Conservation (phyloP, 2,113 vertebrate species). For the Petrocephalus microphthalmus region DNA sequence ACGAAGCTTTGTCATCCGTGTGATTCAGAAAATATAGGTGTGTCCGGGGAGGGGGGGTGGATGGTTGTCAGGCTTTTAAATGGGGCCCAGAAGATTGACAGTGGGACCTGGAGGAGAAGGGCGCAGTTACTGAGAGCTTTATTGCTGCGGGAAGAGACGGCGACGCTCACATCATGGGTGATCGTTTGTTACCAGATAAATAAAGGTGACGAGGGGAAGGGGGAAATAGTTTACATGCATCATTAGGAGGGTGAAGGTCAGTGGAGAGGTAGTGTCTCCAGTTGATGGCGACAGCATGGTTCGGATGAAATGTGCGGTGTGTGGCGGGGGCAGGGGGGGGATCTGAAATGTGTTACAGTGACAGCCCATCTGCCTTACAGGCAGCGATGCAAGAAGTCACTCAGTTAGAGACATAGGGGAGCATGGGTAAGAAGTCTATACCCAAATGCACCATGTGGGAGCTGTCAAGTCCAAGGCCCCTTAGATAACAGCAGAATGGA, state of each 20-base stretch:
- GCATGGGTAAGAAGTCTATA: not conserved
- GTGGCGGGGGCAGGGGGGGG: conserved; percentile 18
- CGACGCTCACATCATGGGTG: conserved; percentile 42
- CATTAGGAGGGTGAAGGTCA: conserved; percentile 61
- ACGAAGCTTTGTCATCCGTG: not conserved
- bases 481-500: not conserved
- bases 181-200: conserved; percentile 56
- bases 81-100: conserved; percentile 32
- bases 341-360: not conserved
- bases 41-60: not conserved
- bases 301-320: not conserved
- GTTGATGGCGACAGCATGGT: conserved; percentile 39
- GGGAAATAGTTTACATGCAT: conserved; percentile 51
- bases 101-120: conserved; percentile 29
- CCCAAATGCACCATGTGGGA: not conserved
- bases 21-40: not conserved
- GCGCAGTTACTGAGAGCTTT: conserved; percentile 33
- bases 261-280: conserved; percentile 40
- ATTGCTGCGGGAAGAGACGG: conserved; percentile 34
- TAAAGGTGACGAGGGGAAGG: conserved; percentile 49
- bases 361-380: not conserved
- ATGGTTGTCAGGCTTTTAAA: conserved; percentile 12
- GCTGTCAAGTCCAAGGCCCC: not conserved
- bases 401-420: not conserved
- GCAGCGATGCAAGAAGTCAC: not conserved